Evolutionary conservation across 2,113 vertebrate species (phyloP).

Genomic region (Toxotes chatareus): DNA sequence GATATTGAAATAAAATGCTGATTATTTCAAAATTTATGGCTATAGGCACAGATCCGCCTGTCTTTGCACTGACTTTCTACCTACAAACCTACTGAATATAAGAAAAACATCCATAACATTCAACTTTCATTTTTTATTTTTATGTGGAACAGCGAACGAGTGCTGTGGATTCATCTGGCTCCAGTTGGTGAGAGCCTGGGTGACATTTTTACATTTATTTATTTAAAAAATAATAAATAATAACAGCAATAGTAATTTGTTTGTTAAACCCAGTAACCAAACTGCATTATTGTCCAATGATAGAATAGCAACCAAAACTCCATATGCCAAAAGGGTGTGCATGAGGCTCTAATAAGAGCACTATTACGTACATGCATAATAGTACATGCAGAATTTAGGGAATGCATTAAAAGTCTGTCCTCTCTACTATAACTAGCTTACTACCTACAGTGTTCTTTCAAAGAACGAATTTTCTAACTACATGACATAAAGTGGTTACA

Average conservation of each 20-base stretch:
- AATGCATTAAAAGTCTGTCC: no score
- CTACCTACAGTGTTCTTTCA: no score
- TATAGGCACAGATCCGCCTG: background rate
- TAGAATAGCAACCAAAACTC: background rate
- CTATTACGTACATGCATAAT: background rate
- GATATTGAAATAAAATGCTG: background rate
- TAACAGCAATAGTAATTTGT: background rate
- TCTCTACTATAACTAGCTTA: no score
- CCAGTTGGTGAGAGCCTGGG: background rate
- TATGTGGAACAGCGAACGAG: background rate
- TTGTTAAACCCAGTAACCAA: background rate
- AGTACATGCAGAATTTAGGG: background rate
- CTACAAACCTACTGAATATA: background rate
- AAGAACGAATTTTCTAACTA: no score
- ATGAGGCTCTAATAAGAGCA: background rate
- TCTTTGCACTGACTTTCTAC: background rate
- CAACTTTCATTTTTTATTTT: background rate
- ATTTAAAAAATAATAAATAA: background rate
- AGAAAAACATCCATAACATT: conserved; percentile 12
- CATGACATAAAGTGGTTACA: no score
- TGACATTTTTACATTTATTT: no score
- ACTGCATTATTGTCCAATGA: background rate
- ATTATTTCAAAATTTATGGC: conserved; percentile 3
- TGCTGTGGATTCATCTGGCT: background rate
- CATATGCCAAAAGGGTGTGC: background rate